Evolutionary conservation across 2,888 invertebrate species (phyloP).

Genomic region (Andrena bucephala): DNA sequence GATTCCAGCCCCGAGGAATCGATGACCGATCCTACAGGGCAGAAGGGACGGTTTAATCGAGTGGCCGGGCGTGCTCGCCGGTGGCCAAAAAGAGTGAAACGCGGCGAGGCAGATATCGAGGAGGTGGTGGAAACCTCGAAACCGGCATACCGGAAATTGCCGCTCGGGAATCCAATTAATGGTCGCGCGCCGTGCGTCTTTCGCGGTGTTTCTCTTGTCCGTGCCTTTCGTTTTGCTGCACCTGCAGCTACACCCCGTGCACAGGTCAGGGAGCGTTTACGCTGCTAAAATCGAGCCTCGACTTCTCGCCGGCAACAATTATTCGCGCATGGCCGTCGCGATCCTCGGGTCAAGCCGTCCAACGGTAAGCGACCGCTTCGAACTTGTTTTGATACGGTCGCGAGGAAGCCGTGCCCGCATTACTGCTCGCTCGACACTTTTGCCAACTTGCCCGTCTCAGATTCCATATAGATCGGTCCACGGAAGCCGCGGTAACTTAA

Average conservation of each 20-base stretch:
- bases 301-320: too few relatives aligned
- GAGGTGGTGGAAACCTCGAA: conserved; percentile 2
- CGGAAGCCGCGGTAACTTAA: too few relatives aligned
- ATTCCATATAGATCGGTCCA: too few relatives aligned
- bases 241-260: too few relatives aligned
- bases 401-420: conserved; percentile 3
- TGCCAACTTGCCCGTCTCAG: too few relatives aligned
- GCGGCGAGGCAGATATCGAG: conserved; percentile 50
- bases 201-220: conserved; percentile 32
- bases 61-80: conserved; percentile 54
- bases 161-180: conserved; percentile 78
- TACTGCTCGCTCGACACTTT: conserved; percentile 5
- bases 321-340: background rate
- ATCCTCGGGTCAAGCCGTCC: background rate
- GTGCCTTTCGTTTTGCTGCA: conserved; percentile 2
- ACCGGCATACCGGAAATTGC: conserved; percentile 72
- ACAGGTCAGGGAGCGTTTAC: too few relatives aligned
- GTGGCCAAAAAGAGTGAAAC: conserved; percentile 9
- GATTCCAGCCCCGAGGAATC: conserved; percentile 24
- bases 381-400: conserved; percentile 9
- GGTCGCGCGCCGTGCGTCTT: conserved; percentile 66
- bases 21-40: conserved; percentile 62
- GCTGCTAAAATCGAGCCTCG: too few relatives aligned
- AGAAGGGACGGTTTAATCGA: conserved; percentile 74
- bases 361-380: conserved; percentile 8